Percentiles rank a stretch among this genome's conserved stretches.
phyloP scores from a whole-genome alignment of 2,888 invertebrate genomes.

The Epsilonema sp. region DNA sequence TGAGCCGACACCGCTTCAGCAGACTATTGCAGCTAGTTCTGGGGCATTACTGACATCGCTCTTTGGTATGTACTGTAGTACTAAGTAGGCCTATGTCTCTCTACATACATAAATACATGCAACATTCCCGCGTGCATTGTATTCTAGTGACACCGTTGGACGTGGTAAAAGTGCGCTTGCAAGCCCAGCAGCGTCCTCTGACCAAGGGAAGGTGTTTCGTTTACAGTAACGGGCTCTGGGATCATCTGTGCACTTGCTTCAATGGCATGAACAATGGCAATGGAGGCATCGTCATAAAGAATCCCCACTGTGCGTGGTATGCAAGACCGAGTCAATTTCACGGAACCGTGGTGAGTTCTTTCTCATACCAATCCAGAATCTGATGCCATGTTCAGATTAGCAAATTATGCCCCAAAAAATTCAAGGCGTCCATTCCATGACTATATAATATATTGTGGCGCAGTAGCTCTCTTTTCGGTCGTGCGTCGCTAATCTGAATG shows the following conservation, averaged over 20 bases:
- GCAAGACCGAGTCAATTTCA: conserved; percentile 46
- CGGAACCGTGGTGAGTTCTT: conserved; percentile 37
- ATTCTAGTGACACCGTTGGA: conserved; percentile 84
- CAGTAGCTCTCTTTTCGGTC: no score
- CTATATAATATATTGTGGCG: no score
- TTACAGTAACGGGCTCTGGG: conserved; percentile 96
- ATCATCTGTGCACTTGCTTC: conserved; percentile 73
- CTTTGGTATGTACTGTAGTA: no score
- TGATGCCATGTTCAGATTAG: no score
- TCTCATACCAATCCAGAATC: neutral
- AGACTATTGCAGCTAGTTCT: no score
- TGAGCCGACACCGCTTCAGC: no score
- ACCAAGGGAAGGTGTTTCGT: conserved; percentile 69
- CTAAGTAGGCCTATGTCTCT: no score
- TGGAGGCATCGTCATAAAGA: no score
- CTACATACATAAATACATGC: neutral
- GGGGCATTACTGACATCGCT: no score
- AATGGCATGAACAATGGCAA: conserved; percentile 20
- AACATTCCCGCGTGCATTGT: neutral
- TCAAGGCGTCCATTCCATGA: no score
- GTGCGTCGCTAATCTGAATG: no score
- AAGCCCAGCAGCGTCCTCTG: conserved; percentile 69
- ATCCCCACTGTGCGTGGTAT: conserved; percentile 43
- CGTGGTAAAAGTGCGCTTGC: conserved; percentile 93
- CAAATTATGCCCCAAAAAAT: no score